Percentiles rank a stretch among this genome's conserved stretches.
Conservation (phyloP, 2,797 vertebrate species). For the Bovichtus diacanthus region DNA sequence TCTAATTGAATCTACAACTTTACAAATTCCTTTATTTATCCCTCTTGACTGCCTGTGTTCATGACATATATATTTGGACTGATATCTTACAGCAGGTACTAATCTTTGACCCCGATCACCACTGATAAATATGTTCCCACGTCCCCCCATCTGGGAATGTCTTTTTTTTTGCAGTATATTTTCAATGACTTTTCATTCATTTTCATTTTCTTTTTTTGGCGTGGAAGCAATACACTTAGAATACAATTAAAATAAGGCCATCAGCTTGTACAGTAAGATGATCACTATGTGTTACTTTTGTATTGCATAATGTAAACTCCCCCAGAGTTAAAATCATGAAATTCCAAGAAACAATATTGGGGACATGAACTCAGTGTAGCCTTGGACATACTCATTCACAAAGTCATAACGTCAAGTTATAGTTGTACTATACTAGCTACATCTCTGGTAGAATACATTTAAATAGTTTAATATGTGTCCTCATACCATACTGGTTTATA, state of each 20-base stretch:
- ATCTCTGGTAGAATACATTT: neutral
- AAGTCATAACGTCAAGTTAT: neutral
- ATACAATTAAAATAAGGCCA: neutral
- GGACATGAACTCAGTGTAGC: neutral
- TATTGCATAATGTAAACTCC: neutral
- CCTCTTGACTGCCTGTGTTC: constrained; percentile 18
- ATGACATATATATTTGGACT: constrained; percentile 8
- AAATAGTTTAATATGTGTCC: neutral
- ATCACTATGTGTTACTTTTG: neutral
- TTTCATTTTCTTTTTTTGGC: neutral
- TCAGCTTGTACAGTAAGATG: neutral
- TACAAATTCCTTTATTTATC: constrained; percentile 33
- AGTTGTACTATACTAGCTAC: neutral
- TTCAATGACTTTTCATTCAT: neutral
- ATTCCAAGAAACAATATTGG: neutral
- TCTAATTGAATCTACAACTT: constrained; percentile 25
- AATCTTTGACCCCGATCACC: neutral
- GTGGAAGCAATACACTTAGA: too few species aligned
- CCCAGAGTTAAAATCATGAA: neutral
- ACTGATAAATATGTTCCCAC: neutral
- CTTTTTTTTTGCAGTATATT: neutral
- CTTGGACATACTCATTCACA: neutral
- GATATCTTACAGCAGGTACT: neutral
- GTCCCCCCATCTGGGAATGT: neutral
- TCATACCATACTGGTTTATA: neutral